Evolutionary conservation across 2,888 invertebrate genomes (phyloP).

Genomic region (Sabatieria punctata): DNA sequence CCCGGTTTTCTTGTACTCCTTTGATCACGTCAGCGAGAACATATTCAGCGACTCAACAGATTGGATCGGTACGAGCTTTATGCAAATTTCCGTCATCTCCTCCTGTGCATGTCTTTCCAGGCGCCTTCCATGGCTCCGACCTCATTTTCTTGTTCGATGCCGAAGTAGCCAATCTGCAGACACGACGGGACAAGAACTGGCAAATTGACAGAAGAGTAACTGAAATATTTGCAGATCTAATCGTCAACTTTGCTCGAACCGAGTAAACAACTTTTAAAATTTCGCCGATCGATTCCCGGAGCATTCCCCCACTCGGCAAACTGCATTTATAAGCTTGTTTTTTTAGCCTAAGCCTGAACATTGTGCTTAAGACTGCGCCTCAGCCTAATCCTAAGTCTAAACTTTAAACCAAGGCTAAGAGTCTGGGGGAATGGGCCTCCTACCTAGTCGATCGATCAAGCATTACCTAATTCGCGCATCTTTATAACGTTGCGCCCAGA

Average conservation of each 20-base stretch:
- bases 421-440: no score
- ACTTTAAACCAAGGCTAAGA: no score
- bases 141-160: conserved; percentile 29
- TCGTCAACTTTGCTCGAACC: conserved; percentile 24
- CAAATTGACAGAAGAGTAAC: conserved; percentile 28
- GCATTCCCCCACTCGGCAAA: no score
- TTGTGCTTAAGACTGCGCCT: no score
- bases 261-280: no score
- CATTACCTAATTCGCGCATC: no score
- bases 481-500: no score
- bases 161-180: conserved; percentile 22
- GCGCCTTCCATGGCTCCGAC: conserved; percentile 30
- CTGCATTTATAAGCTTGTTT: no score
- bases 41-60: conserved; percentile 14
- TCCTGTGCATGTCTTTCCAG: neutral
- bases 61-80: neutral
- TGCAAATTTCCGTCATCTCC: conserved; percentile 17
- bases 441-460: no score
- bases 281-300: no score
- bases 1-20: conserved; percentile 29
- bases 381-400: no score
- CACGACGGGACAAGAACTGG: conserved; percentile 27
- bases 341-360: no score
- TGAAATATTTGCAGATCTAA: conserved; percentile 29
- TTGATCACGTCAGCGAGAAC: conserved; percentile 30